Evolutionary conservation across 2,113 vertebrate species (phyloP), one percentile per base, ranked within the genome.

Genomic region (Pluvianellus socialis): DNA sequence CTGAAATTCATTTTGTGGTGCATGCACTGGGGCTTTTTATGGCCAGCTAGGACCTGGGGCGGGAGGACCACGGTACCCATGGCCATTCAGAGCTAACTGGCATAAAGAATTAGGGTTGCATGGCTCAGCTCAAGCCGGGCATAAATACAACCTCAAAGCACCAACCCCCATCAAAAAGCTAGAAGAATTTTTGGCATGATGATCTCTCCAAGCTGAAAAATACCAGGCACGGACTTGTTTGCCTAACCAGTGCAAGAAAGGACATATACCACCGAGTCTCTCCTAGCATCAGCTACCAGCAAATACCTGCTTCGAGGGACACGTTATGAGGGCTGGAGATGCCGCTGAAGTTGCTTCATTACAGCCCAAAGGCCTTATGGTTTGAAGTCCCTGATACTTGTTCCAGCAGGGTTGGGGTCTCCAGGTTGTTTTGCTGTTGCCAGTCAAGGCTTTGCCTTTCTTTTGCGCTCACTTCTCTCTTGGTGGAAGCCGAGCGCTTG

Each of bases 111-210:
- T 88, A 76, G 62, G 21, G 24, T 40, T 90, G 80, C 6, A 0
- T 59, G 76, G 68, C 89, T 94, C 61, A 55, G 73, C 65, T 95
- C 76, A 95, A 89, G 65, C 61, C 83, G 92, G 73, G 91, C 93
- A 92, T 91, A 95, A 94, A 71, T 92, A 67, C 55, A 79, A 40
- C 65, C 42, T 92, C 55, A 76, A 81, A 96, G 72, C 73, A 79
- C 32, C 30, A 77, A 44, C 5, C 14, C 32, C 42, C 24, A 61
- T 79, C 35, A 74, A 77, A 92, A 61, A 81, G 44, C 30, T 38
- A 20, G 47, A 16, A 38, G 38, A 55, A 49, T 73, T 94, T 81
- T 58, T 71, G 50, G 56, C 52, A 53, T 35, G 45, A 72, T 5
- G 5, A 55, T 58, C 42, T 76, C 32, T 40, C 59, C 38, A 45